Evolutionary conservation across 2,113 vertebrate genomes (phyloP).

Genomic region (Tor tambroides): DNA sequence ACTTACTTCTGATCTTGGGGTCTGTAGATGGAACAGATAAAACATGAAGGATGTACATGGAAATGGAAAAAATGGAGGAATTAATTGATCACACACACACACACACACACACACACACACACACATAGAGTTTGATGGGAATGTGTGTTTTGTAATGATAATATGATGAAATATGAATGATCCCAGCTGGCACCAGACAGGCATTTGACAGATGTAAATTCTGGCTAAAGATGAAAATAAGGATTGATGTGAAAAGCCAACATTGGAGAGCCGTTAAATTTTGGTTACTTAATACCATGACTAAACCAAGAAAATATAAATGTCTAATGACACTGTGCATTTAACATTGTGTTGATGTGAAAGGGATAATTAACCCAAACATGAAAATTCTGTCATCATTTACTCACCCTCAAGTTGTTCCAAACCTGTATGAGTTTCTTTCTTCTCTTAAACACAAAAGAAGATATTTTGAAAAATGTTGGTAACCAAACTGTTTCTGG

Average conservation of each 20-base stretch:
- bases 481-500: too few species aligned
- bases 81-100: neutral
- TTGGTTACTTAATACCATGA: neutral
- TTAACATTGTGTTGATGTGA: neutral
- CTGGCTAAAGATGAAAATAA: neutral
- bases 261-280: neutral
- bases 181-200: neutral
- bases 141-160: conserved; percentile 2
- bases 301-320: neutral
- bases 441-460: neutral
- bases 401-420: neutral
- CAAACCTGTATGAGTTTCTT: neutral
- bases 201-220: neutral
- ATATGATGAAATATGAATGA: neutral
- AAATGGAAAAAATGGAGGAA: conserved; percentile 30
- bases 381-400: neutral
- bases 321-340: neutral
- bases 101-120: neutral
- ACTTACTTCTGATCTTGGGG: conserved; percentile 78
- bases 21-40: conserved; percentile 64
- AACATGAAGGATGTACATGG: neutral
- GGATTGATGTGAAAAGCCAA: neutral
- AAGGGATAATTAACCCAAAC: neutral
- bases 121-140: neutral
- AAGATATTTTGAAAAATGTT: neutral